Conservation (phyloP, 2,113 vertebrate genomes). For the Neolamprologus falcicula region DNA sequence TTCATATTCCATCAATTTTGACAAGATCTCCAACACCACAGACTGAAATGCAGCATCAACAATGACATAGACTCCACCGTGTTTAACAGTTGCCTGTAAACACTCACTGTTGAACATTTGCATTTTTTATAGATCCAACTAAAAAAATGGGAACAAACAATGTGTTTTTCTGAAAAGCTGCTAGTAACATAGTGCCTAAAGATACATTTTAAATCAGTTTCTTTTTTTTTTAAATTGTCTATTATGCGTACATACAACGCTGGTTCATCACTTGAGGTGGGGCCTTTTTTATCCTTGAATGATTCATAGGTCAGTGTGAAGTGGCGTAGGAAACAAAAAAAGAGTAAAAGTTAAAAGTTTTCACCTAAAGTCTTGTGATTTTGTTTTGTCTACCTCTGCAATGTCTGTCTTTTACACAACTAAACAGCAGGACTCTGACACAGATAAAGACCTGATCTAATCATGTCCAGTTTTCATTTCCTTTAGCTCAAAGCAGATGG, state of each 20-base stretch:
- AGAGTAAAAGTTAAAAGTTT: not conserved
- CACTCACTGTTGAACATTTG: not conserved
- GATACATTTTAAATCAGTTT: not conserved
- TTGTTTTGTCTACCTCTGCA: not conserved
- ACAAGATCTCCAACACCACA: not conserved
- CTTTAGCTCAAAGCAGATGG: not conserved
- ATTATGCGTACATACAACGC: not conserved
- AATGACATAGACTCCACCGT: not conserved
- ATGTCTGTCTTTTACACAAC: not conserved
- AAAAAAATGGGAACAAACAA: not conserved
- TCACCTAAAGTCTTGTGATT: not conserved
- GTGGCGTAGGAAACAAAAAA: not conserved
- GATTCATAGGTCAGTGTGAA: not conserved
- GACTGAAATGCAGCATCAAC: not conserved
- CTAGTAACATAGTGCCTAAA: not conserved
- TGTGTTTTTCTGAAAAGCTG: not conserved
- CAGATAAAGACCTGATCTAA: not conserved
- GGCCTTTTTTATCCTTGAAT: not conserved
- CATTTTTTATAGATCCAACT: not conserved
- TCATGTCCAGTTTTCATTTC: not conserved
- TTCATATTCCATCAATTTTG: not conserved
- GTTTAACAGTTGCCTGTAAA: not conserved
- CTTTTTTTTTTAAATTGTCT: rapidly evolving
- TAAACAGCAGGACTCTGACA: not conserved
- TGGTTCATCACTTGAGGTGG: not conserved